These are phyloP conservation scores for Amphiprion ocellaris DNA, from an alignment of 2,113 vertebrate species.

Conservation along the genomic window DNA sequence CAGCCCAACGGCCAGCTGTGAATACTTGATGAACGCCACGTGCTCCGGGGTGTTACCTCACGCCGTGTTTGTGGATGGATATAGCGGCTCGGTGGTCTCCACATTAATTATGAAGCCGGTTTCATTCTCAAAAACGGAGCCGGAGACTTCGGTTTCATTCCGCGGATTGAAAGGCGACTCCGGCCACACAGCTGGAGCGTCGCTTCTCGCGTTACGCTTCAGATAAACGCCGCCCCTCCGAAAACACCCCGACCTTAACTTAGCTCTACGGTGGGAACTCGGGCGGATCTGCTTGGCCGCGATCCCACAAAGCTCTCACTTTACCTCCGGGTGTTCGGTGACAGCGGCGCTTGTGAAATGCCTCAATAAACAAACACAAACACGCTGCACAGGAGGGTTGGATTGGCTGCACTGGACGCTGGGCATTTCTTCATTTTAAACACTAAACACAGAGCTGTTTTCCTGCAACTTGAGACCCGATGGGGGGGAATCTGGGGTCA, in stretches of 20 bases:
- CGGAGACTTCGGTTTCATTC: conserved; percentile 64
- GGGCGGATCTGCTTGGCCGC: conserved; percentile 27
- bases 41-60: neutral
- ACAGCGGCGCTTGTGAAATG: conserved; percentile 47
- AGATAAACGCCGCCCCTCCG: conserved; percentile 3
- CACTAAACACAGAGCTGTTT: conserved; percentile 27
- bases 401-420: no score
- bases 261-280: conserved; percentile 45
- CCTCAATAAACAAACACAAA: conserved; percentile 48
- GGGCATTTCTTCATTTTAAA: no score
- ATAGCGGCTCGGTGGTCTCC: conserved; percentile 14
- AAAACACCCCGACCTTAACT: conserved; percentile 9
- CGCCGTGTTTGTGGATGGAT: conserved; percentile 15
- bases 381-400: neutral
- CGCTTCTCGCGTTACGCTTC: conserved; percentile 53
- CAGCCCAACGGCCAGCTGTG: neutral
- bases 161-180: conserved; percentile 69
- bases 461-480: conserved; percentile 11
- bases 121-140: conserved; percentile 70
- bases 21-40: conserved; percentile 9
- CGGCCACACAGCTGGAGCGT: conserved; percentile 54
- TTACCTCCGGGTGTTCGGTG: conserved; percentile 45
- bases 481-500: conserved; percentile 2
- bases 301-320: conserved; percentile 18
- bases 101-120: conserved; percentile 64